Base-by-base conservation (phyloP, 2,113 vertebrate species). In the Mastomys coucha region DNA sequence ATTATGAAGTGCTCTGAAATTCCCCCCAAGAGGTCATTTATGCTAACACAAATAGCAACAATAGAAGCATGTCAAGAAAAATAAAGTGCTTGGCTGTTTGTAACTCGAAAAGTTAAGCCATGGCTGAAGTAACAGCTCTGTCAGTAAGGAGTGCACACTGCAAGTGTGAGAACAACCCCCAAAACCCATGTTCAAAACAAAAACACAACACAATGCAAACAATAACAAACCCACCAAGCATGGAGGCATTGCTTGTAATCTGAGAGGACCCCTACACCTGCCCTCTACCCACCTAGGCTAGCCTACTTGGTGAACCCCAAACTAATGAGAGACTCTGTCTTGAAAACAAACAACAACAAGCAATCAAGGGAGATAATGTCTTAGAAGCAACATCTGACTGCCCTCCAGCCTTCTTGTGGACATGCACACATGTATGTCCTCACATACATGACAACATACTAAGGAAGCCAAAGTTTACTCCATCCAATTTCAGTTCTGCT, bases 51-150 rank as follows among this genome's bases (percentile, higher is more conserved):
- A 26, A 45, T 42, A 76, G 73, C 28, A 76, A 76, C 11, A 0
- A 91, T 22, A 84, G 39, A 93, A 91, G 93, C 45, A 89, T 67
- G 33, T 19, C 78, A 92, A 87, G 49, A 93, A 91, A 92, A 88
- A 87, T 85, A n/a, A 85, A 72, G 45, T 51, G 63, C 49, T 65
- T 76, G 93, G 31, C 67, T 88, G 73, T 42, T 42, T n/a, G 22
- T 69, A n/a, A 24, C 82, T 75, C 93, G 12, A 89, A 91, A 91
- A 93, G 42, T 63, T 67, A 84, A 93, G 49, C 49, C 28, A 45
- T 26, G 73, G 39, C 22, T 75, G 22, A 24, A 75, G 73, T 20
- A n/a, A 20, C 36, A 39, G 70, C n/a, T 56, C 56, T 58, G 56
- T 58, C 56, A 58, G 56, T 58, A 58, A 58, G 16, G 56, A 58